Conservation (phyloP, 1,140 invertebrate species). For the Leptinotarsa undecemlineata region DNA sequence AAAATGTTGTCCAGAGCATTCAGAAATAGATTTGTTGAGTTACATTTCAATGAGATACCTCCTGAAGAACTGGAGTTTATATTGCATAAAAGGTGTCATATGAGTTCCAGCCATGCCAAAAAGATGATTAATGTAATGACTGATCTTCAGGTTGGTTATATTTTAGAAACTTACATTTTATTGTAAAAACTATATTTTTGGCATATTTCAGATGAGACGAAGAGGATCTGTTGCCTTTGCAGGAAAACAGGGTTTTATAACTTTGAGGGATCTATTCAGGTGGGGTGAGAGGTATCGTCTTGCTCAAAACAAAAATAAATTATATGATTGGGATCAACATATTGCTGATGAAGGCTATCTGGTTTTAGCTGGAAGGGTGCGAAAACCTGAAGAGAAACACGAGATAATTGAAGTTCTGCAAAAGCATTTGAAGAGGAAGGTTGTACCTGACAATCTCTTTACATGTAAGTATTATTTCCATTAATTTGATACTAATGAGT, state of each 20-base stretch:
- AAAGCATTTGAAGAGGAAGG: constrained; percentile 81
- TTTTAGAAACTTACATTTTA: constrained; percentile 65
- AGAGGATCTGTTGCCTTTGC: constrained; percentile 87
- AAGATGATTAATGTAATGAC: constrained; percentile 93
- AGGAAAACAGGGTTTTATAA: constrained; percentile 94
- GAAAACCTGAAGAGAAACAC: constrained; percentile 78
- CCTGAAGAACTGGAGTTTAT: constrained; percentile 85
- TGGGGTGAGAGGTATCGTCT: constrained; percentile 95
- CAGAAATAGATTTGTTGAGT: constrained; percentile 91
- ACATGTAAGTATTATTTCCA: constrained; percentile 56
- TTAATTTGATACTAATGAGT: too few species aligned
- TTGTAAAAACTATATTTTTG: constrained; percentile 50
- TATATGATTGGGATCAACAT: constrained; percentile 97
- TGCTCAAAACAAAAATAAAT: constrained; percentile 61
- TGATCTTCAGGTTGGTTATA: constrained; percentile 81
- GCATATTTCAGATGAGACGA: constrained; percentile 67
- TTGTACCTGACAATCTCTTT: constrained; percentile 78
- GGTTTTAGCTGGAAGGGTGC: constrained; percentile 89
- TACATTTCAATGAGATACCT: constrained; percentile 97
- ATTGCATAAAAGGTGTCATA: constrained; percentile 83
- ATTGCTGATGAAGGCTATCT: constrained; percentile 97
- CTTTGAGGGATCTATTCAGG: constrained; percentile 92
- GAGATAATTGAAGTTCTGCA: constrained; percentile 80
- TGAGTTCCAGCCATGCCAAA: constrained; percentile 86
- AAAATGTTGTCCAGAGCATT: constrained; percentile 97